Evolutionary conservation across 2,797 vertebrate species (phyloP), one percentile per base, ranked within the genome.

Genomic region (Adelosebastes latens): DNA sequence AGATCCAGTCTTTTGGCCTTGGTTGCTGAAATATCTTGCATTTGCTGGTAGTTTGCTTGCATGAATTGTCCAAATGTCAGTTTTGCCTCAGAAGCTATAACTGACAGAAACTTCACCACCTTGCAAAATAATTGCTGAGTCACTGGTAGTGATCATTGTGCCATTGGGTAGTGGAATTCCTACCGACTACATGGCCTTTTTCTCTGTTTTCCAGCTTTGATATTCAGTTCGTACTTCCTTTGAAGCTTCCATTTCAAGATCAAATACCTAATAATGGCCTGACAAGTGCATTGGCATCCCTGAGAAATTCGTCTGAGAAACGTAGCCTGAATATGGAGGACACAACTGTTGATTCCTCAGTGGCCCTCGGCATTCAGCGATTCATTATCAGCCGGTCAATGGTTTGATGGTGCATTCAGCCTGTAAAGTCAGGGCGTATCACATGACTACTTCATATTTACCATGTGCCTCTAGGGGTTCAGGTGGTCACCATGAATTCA

Each of bases 1-100:
- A 68, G 70, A 72, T 70, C n/a, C 67, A 85, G 63, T 66, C 20
- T 72, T 67, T 72, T 72, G 64, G 77, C 77, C 73, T 68, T 32
- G 52, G 27, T 58, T 1, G 29, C 55, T 72, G 53, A 81, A 80
- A 39, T 62, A 46, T 49, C 24, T 72, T 18, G 27, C 32, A 55
- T 63, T 72, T 34, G 29, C 32, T 29, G n/a, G 25, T 36, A 20
- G 39, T 78, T 65, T 18, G 3, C 59, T 49, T 27, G 14, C 65
- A 52, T 77, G 66, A 85, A 74, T 64, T 67, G 78, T 69, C 61
- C 55, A 65, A 74, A 82, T 68, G 27, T 53, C 63, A 67, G 72
- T 49, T 64, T 85, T 52, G 39, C n/a, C 39, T 34, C 32, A 61
- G 53, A 49, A 25, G 34, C 42, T 11, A 4, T 69, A 36, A 58